Base-by-base conservation (phyloP, 2,888 invertebrate species). In the Nebria salina region DNA sequence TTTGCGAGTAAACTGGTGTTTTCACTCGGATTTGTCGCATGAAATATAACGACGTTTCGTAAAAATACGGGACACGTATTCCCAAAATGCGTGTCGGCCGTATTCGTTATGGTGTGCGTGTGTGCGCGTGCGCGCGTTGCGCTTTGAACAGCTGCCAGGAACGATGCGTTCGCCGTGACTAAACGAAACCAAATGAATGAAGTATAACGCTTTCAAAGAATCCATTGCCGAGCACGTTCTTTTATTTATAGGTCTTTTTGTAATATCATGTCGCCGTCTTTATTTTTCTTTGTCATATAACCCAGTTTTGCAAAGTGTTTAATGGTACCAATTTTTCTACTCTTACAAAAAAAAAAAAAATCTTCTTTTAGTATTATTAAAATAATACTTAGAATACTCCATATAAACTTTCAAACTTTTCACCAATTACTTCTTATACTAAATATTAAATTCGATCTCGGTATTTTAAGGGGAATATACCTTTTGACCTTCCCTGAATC, bases 151-250 rank as follows among this genome's bases (percentile, higher is more conserved):
- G 78, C 78, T 78, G 78, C 78, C 78, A 78, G 74, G 66, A 34
- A 72, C 0, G 78, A 77, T 70, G 41, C 70, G 66, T 65, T 42
- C 72, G 43, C 78, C 74, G 78, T 78, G 78, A 78, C 78, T 78
- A 78, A 78, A 78, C 78, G 73, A 78, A 74, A 78, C 74, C 78
- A 78, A 78, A 78, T 78, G 78, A 78, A 78, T 78, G 78, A 78
- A 78, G 73, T 78, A 78, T 78, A 78, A 78, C 78, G 74, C 74
- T 78, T 78, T 78, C 78, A 78, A 78, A 73, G 78, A 78, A 78
- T 78, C 74, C 74, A 77, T 73, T 72, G 64, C 72, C 65, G n/a
- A 15, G 66, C 25, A 68, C 15, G 41, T 34, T 34, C 34, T 34
- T 73, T 76, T 43, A 26, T 41, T 76, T 76, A n/a, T 42, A 34